Conservation (phyloP, 2,797 vertebrate species). For the Otolemur crassicaudatus region DNA sequence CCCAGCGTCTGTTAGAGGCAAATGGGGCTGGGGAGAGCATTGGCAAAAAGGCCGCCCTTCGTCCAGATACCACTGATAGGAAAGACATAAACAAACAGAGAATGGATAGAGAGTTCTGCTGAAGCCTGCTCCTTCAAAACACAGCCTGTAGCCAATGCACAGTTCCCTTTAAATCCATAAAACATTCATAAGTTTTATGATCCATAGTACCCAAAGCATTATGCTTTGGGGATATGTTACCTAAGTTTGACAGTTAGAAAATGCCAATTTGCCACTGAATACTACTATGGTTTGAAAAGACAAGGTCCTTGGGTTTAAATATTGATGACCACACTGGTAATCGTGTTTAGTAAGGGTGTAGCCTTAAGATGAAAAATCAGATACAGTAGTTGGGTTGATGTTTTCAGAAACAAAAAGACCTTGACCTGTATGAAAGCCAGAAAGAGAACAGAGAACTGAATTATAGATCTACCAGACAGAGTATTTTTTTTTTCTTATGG, state of each 20-base stretch:
- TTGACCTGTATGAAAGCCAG: conserved; percentile 8
- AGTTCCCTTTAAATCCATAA: conserved; percentile 59
- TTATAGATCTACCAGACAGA: neutral
- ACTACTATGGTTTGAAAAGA: conserved; percentile 36
- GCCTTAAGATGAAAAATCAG: conserved; percentile 48
- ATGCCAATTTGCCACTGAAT: conserved; percentile 1
- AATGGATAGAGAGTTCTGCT: neutral
- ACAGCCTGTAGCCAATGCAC: neutral
- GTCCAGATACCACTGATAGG: conserved; percentile 40
- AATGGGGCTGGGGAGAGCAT: conserved; percentile 44
- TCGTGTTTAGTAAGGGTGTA: neutral
- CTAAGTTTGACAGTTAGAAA: conserved; percentile 23
- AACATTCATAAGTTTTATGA: conserved; percentile 51
- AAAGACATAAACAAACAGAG: neutral
- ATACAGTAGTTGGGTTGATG: neutral
- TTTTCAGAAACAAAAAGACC: conserved; percentile 47
- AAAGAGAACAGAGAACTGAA: conserved; percentile 4
- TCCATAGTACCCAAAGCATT: conserved; percentile 38
- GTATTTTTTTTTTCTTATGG: conserved; percentile 49
- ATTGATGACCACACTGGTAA: neutral
- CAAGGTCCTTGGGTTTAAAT: conserved; percentile 12
- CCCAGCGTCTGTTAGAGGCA: conserved; percentile 63
- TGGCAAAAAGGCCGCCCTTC: conserved; percentile 44
- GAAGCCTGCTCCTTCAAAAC: conserved; percentile 2
- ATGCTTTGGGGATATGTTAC: neutral